These are phyloP conservation scores for Nothoprocta pentlandii DNA, from an alignment of 2,113 vertebrate genomes.

Conservation along the genomic window DNA sequence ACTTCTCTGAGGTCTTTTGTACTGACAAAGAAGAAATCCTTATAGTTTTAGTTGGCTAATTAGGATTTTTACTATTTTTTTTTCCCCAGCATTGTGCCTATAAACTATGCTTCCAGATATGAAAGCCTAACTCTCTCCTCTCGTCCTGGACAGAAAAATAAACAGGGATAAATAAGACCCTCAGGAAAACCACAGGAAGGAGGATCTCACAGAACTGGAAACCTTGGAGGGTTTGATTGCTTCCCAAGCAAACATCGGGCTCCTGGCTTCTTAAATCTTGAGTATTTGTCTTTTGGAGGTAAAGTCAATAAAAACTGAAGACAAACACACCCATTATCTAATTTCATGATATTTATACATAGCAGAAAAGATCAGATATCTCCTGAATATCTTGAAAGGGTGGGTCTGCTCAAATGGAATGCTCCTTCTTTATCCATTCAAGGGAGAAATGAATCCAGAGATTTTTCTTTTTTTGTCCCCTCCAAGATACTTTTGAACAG, in stretches of 20 bases:
- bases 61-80: background rate
- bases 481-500: background rate
- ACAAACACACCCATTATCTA: background rate
- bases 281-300: background rate
- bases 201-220: background rate
- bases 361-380: background rate
- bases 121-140: background rate
- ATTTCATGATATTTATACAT: background rate
- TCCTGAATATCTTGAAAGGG: background rate
- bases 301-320: constrained; percentile 3
- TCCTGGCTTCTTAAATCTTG: background rate
- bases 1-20: background rate
- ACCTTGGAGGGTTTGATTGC: background rate
- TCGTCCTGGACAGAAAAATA: background rate
- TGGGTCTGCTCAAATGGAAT: background rate
- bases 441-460: background rate
- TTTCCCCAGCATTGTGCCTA: background rate
- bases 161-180: background rate
- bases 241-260: background rate
- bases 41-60: background rate
- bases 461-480: background rate
- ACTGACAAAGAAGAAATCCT: background rate
- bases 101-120: background rate
- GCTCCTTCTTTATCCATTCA: background rate
- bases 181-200: background rate